Percentiles rank a stretch among this genome's conserved stretches.
These are phyloP conservation scores for Eurystomus glaucurus DNA, from an alignment of 2,797 vertebrate species.

Conservation along the genomic window DNA sequence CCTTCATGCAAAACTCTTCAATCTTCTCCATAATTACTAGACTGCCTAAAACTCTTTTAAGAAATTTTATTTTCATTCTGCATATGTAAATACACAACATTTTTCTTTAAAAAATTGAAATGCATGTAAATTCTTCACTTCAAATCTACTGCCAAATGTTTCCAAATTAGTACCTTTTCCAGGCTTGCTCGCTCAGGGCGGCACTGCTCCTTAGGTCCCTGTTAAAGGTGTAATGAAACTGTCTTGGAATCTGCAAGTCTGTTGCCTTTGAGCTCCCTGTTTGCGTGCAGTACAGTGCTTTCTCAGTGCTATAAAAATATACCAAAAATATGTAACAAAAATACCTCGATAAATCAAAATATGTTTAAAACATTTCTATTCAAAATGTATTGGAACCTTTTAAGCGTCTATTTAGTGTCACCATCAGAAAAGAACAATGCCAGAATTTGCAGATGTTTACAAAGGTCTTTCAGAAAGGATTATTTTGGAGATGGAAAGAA, in stretches of 20 bases:
- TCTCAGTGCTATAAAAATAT: background rate
- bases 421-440: background rate
- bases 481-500: background rate
- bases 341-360: background rate
- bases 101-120: background rate
- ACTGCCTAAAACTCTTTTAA: background rate
- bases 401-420: background rate
- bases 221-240: background rate
- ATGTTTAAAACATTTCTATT: background rate
- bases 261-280: background rate
- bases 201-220: background rate
- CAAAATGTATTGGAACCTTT: background rate
- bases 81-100: background rate
- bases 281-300: background rate
- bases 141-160: background rate
- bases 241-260: background rate
- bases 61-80: background rate
- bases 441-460: background rate
- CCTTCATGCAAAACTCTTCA: constrained; percentile 82
- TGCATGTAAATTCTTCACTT: background rate
- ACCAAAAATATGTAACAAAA: background rate
- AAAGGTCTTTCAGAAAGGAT: background rate
- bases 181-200: background rate
- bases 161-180: constrained; percentile 47
- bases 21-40: constrained; percentile 48